Base-by-base conservation (phyloP, 2,888 invertebrate species). In the Drosophila acutilabella region DNA sequence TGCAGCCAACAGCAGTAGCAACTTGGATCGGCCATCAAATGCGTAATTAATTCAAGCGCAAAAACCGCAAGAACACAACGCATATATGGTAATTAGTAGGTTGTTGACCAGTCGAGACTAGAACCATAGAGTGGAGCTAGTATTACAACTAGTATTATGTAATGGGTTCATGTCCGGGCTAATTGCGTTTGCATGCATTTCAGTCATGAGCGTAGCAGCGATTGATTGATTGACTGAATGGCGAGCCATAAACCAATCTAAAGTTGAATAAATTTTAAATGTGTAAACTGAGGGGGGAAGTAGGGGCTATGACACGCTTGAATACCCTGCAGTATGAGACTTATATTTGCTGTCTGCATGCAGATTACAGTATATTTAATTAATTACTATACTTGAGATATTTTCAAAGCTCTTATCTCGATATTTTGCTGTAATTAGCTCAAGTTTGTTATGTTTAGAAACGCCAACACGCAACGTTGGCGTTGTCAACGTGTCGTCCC, bases 41-140 rank as follows among this genome's bases (percentile, higher is more conserved):
- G 71, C 68, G 87, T 82, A 88, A 84, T 88, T 88, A 88, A 88
- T 84, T 84, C 80, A 78, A 80, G 75, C 78, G 69, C 73, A 74
- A 70, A 61, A 61, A 52, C 80, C 75, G 33, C 78, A 75, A 64
- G 75, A 75, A 75, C 78, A 75, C 74, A 71, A 26, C 53, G 44
- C 53, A 59, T 44, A 72, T 62, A 72, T 69, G 64, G 78, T 72
- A 68, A 75, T 75, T 75, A 77, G 73, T 50, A 62, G 58, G 59
- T 41, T 18, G n/a, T 59, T 16, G 71, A 30, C 33, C 42, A 40
- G 18, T 38, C 36, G 11, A 30, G 20, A 33, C 47, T 33, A 14
- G 11, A 20, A 38, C 53, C 53, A 16, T 11, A 11, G 10, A 26
- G 13, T 18, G 8, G 30, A 36, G 14, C 45, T 40, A 16, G 7